Evolutionary conservation across 2,113 vertebrate genomes (phyloP), one percentile per base, ranked within the genome.

Genomic region (Cacatua alba): DNA sequence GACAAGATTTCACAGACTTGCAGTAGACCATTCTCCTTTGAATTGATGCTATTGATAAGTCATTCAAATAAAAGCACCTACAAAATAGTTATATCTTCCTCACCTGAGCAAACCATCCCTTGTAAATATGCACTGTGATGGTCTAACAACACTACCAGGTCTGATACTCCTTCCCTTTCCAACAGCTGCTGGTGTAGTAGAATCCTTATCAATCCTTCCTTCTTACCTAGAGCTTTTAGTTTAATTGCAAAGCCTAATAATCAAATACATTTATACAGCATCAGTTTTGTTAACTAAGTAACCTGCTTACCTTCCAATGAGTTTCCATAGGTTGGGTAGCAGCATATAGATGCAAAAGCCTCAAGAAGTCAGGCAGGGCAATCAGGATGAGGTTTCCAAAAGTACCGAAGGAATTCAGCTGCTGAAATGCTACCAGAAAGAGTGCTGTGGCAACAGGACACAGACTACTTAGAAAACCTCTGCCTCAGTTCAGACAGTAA

Each of bases 301-400:
- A 8, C 3, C 29, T 89, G 28, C 39, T 94, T 69, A 70, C 14
- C 35, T 82, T 89, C 25, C 17, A 18, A 17, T 24, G 39, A 55
- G 23, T 68, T 88, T 21, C 57, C 7, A 1, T 41, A 35, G 41
- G 15, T 71, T 52, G 52, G 24, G 20, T 19, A 49, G 24, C 43
- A 75, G 14, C 0, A 0, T 13, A 35, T 6, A 9, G 65, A 55
- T 35, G 23, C 3, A 62, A 68, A 83, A 86, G 24, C 12, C 25
- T 81, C 69, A 55, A 88, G 57, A 70, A 67, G 4, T 21, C 6
- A 57, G n/a, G 0, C 10, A 41, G 10, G 12, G 5, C 17, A 46
- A n/a, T 31, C 37, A 52, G 29, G 6, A 20, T 63, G 43, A 72
- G 18, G 9, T 77, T 95, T 95, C n/a, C 37, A 59, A 91, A 82